Conservation (phyloP, 2,113 vertebrate species). For the Pantherophis guttatus region DNA sequence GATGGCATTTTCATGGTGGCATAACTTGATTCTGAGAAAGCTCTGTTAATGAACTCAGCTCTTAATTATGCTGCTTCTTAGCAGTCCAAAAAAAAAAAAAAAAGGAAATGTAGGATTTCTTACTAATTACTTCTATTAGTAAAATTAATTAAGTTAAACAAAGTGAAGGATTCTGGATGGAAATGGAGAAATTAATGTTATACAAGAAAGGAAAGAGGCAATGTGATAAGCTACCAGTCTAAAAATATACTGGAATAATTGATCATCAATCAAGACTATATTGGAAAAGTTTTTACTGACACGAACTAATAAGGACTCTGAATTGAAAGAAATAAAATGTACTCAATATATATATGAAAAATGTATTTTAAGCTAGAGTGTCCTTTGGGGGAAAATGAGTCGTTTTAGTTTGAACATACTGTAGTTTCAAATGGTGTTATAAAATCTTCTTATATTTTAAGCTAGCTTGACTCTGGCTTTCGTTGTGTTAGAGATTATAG, state of each 20-base stretch:
- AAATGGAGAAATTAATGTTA: conserved; percentile 42
- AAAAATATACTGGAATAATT: conserved; percentile 50
- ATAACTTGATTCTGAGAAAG: conserved; percentile 45
- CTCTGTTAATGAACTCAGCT: conserved; percentile 43
- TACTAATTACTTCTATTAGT: conserved; percentile 47
- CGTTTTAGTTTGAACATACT: neutral
- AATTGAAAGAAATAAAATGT: neutral
- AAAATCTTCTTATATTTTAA: neutral
- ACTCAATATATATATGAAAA: neutral
- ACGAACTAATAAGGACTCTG: neutral
- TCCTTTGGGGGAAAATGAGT: neutral
- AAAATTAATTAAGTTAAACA: conserved; percentile 39
- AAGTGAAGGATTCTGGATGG: conserved; percentile 47
- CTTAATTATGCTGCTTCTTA: conserved; percentile 36
- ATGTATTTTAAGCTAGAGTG: neutral
- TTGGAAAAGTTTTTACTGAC: neutral
- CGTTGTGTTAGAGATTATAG: neutral
- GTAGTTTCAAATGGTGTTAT: neutral
- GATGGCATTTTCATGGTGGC: conserved; percentile 35
- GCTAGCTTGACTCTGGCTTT: neutral
- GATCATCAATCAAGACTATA: conserved; percentile 6
- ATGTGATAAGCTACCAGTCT: conserved; percentile 40
- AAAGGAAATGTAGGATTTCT: conserved; percentile 47
- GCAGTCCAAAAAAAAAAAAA: neutral
- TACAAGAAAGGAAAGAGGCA: conserved; percentile 43